These are phyloP conservation scores for Monopterus albus DNA, from an alignment of 2,113 vertebrate species.

Conservation along the genomic window DNA sequence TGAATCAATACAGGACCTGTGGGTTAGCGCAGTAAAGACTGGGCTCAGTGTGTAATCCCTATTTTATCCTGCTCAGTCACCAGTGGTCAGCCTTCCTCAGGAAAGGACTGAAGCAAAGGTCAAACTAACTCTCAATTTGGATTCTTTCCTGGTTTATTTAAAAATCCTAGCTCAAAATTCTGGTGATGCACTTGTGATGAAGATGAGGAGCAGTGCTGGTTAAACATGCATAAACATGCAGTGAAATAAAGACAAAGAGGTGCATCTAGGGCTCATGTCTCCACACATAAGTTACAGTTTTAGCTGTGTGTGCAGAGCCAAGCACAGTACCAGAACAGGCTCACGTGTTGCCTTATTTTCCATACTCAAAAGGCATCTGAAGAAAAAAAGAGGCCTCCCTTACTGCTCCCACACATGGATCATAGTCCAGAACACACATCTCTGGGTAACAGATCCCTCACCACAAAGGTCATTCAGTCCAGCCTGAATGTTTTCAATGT, in stretches of 20 bases:
- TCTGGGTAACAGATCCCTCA: conserved; percentile 30
- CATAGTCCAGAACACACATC: too few species aligned
- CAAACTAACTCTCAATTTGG: conserved; percentile 14
- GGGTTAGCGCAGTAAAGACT: conserved; percentile 34
- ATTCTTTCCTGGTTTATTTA: conserved; percentile 24
- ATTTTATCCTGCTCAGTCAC: conserved; percentile 39
- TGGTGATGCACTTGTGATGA: conserved; percentile 36
- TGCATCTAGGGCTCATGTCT: neutral
- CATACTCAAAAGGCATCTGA: conserved; percentile 40
- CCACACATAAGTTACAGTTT: conserved; percentile 8
- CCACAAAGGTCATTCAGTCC: conserved; percentile 29
- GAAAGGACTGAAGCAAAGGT: conserved; percentile 52
- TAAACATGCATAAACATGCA: conserved; percentile 23
- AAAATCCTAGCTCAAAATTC: conserved; percentile 51
- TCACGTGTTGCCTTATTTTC: conserved; percentile 3
- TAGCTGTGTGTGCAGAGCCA: conserved; percentile 25
- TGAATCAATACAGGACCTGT: conserved; percentile 45
- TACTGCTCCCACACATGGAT: too few species aligned
- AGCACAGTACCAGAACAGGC: conserved; percentile 4
- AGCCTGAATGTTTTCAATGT: neutral
- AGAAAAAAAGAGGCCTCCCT: neutral
- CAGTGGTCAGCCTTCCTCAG: conserved; percentile 43
- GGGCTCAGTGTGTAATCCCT: conserved; percentile 42
- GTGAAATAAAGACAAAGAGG: neutral
- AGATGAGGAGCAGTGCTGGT: conserved; percentile 38